phyloP scores from a whole-genome alignment of 92 coral and sea anemone genomes.

The Pocillopora grandis region DNA sequence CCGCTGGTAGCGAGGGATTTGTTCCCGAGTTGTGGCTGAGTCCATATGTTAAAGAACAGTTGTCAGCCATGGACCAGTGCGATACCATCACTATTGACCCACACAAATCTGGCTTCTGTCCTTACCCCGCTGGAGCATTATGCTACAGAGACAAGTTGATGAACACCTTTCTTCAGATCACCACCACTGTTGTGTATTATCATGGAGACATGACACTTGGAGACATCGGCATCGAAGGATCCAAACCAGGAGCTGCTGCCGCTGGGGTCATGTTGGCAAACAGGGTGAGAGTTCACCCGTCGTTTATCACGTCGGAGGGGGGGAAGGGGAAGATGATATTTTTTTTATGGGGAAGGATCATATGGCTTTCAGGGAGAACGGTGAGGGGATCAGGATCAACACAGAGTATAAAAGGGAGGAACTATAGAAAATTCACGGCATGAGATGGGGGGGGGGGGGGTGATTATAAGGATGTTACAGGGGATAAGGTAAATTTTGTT shows the following conservation, averaged over 20 bases:
- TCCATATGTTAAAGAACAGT: slow-evolving; percentile 52
- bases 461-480: no score
- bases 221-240: slow-evolving; percentile 75
- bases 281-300: slow-evolving; percentile 49
- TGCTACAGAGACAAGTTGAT: slow-evolving; percentile 83
- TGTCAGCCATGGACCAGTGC: slow-evolving; percentile 60
- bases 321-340: no score
- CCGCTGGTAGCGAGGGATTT: slow-evolving; percentile 37
- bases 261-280: slow-evolving; percentile 86
- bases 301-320: no score
- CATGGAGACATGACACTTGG: slow-evolving; percentile 70
- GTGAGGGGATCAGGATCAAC: no score
- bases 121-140: slow-evolving; percentile 88
- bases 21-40: slow-evolving; percentile 77
- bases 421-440: no score
- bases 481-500: no score
- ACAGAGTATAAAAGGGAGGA: no score
- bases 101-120: slow-evolving; percentile 91
- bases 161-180: slow-evolving; percentile 73
- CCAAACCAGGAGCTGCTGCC: slow-evolving; percentile 96
- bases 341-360: no score
- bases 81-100: slow-evolving; percentile 95
- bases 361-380: no score
- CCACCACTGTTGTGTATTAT: slow-evolving; percentile 73
- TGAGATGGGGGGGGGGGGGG: no score